Evolutionary conservation across 1,140 invertebrate species (phyloP).

Genomic region (Bombus haemorrhoidalis): DNA sequence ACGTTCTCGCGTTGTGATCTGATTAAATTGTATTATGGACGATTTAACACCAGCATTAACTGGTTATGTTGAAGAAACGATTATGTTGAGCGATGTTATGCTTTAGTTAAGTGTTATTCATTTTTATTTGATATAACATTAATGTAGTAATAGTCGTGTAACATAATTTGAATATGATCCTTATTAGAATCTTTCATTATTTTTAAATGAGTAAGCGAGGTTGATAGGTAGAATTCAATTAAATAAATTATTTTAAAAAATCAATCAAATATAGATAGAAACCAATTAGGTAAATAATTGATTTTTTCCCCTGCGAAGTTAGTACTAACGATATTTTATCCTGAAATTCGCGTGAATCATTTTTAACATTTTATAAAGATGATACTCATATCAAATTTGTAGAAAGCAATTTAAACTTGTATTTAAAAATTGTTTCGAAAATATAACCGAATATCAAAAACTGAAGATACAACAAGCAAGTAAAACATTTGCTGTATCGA

Average conservation of each 20-base stretch:
- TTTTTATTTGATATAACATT: background rate
- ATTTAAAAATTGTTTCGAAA: no score
- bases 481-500: no score
- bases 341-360: background rate
- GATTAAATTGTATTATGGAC: slow-evolving; percentile 73
- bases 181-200: no score
- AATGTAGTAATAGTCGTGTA: no score
- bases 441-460: no score
- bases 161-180: no score
- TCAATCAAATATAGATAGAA: no score
- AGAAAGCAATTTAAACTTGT: no score
- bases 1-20: slow-evolving; percentile 67
- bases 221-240: background rate
- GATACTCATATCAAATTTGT: no score
- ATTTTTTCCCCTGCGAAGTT: background rate
- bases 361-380: background rate
- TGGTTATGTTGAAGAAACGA: slow-evolving; percentile 20
- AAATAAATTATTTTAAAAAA: background rate
- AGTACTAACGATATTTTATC: background rate
- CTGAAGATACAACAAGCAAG: background rate
- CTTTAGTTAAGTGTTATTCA: background rate
- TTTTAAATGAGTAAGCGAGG: no score
- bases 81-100: background rate
- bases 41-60: slow-evolving; percentile 66
- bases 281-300: no score